Conservation (phyloP, 2,797 vertebrate genomes). For the Phalanger gymnotis region DNA sequence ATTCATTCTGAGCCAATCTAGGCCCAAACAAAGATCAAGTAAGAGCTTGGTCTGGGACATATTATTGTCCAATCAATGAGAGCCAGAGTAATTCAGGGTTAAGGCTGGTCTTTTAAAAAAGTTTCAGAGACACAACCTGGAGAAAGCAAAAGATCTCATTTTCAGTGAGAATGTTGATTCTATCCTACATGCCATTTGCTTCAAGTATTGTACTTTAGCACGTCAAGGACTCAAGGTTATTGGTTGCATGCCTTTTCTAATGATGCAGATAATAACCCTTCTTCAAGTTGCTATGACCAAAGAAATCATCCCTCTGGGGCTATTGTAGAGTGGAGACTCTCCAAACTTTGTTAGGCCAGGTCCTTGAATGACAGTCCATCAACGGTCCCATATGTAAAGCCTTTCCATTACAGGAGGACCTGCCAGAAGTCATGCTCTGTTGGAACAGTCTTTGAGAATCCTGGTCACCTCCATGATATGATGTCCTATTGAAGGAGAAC, state of each 20-base stretch:
- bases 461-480: not conserved
- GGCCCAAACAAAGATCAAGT: no score
- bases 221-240: not conserved
- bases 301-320: not conserved
- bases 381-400: not conserved
- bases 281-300: not conserved
- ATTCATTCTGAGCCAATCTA: no score
- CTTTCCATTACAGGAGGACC: not conserved
- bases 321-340: not conserved
- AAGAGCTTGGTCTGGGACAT: no score
- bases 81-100: no score
- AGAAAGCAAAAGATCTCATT: slow-evolving; percentile 30
- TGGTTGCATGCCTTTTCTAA: not conserved
- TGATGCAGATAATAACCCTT: not conserved
- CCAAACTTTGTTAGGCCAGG: not conserved
- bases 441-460: not conserved
- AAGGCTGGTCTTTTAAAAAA: no score
- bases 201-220: not conserved
- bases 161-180: slow-evolving; percentile 3
- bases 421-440: not conserved
- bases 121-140: not conserved
- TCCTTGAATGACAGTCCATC: not conserved
- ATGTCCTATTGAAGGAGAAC: not conserved
- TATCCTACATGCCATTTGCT: slow-evolving; percentile 21
- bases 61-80: no score